Evolutionary conservation across 2,113 vertebrate genomes (phyloP), one percentile per base, ranked within the genome.

Genomic region (Aix galericulata): DNA sequence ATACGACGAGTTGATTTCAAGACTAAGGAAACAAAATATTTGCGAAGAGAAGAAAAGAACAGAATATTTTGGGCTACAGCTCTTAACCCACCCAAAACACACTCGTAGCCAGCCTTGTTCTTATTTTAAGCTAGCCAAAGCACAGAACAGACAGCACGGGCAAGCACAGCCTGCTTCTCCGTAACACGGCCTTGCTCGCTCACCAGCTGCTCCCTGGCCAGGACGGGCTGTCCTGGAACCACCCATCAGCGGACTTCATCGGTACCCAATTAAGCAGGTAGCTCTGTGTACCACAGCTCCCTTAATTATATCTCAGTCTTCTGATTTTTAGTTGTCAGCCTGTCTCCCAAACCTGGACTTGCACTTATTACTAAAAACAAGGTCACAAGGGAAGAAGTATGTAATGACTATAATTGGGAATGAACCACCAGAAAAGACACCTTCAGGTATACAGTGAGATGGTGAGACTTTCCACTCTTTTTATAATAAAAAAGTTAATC

Each of bases 301-400:
- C 64, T 78, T 84, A 89, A 89, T 76, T 87, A 38, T 20, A 52
- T 52, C 17, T 50, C 59, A 9, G 22, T 48, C 8, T 66, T 91
- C 26, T 58, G 40, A 76, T n/a, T 82, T 85, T 84, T 2, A 85
- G 26, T 42, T 46, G 42, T 26, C 15, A 85, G 60, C 17, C 29
- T 60, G 7, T 23, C 66, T 78, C 32, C 44, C 46, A 75, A 82
- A 89, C 11, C 20, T 38, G 53, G 26, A 82, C 80, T 87, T 88
- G 29, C 69, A 93, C 62, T 82, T 83, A 55, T 29, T 85, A 88
- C 36, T 86, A 60, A 81, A 81, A 95, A 92, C 60, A 83, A 94
- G 64, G 64, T 73, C n/a, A 3, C 22, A 88, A 94, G 46, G 46
- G 42, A 66, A 75, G 38, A 83, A 89, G 69, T 58, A 60, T 48